Evolutionary conservation across 2,888 invertebrate genomes (phyloP), one percentile per base, ranked within the genome.

Genomic region (Vesta saturnalis): DNA sequence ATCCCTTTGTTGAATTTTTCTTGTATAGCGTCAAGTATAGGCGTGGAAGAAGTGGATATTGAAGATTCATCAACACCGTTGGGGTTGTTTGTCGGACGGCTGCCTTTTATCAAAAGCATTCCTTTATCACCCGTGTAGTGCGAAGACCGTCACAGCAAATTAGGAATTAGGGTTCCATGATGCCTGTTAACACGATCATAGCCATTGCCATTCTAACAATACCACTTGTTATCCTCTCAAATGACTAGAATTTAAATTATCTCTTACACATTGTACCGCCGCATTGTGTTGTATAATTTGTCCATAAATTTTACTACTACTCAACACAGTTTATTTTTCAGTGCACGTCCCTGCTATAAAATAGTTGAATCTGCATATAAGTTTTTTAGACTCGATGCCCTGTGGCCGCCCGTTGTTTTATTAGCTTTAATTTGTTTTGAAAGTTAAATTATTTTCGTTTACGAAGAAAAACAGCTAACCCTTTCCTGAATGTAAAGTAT

Each of bases 201-300:
- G 68, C 60, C 64, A 68, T 68, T 68, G 64, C 68, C 64, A 68
- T 68, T 68, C 64, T 64, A 68, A 68, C 68, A 68, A 68, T 68
- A 72, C 75, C 77, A 76, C 76, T 76, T 75, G 77, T 78, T 78
- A 76, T 76, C 76, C 74, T 72, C 76, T 60, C 64, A 68, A 77
- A 77, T 77, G 77, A 74, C 74, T 74, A 76, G 78, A 78, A 79
- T 79, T 79, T 78, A 79, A 79, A 79, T 78, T 78, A 79, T 77
- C 74, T 73, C 74, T 72, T 73, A 74, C 68, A 68, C 73, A 75
- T 73, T 75, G 73, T 75, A 66, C 72, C 71, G 73, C 73, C 72
- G 76, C 75, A 76, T 75, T 77, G 77, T 76, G 69, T 74, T 72
- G 78, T 77, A 79, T 79, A 79, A 79, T 79, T 79, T 72, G 66